Evolutionary conservation across 2,113 vertebrate species (phyloP).

Genomic region (Mormyrus iriodes): DNA sequence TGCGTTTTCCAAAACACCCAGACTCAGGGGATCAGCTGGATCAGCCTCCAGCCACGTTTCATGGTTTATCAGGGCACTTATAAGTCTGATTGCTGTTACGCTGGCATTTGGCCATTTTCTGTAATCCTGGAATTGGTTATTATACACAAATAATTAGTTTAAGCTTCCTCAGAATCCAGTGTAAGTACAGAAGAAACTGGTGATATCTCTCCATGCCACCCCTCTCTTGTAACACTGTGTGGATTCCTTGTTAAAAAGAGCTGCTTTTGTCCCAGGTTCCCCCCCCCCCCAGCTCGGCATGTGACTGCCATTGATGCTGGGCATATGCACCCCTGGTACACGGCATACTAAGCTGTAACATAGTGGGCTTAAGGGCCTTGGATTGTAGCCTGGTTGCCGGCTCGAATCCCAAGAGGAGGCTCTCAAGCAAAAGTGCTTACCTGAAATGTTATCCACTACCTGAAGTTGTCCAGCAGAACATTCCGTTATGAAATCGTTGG

Average conservation of each 20-base stretch:
- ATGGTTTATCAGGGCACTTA: background rate
- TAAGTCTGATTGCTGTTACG: background rate
- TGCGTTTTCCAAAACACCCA: background rate
- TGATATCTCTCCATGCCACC: background rate
- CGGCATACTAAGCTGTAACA: background rate
- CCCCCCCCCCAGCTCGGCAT: background rate
- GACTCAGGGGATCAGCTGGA: background rate
- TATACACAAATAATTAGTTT: background rate
- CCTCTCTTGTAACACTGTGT: background rate
- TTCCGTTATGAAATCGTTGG: background rate
- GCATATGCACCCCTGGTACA: background rate
- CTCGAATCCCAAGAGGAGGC: background rate
- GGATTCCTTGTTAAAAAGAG: background rate
- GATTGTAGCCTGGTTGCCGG: background rate
- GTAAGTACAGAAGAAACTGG: constrained; percentile 3
- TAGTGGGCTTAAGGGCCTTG: background rate
- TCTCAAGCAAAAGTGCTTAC: background rate
- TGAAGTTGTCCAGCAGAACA: background rate
- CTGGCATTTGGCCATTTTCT: background rate
- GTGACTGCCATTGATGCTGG: background rate
- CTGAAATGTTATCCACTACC: background rate
- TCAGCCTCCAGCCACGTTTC: background rate
- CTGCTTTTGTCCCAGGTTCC: background rate
- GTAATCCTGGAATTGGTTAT: too few species aligned
- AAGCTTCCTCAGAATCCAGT: background rate